Evolutionary conservation across 2,888 invertebrate genomes (phyloP), one percentile per base, ranked within the genome.

Genomic region (Tachina grossa): DNA sequence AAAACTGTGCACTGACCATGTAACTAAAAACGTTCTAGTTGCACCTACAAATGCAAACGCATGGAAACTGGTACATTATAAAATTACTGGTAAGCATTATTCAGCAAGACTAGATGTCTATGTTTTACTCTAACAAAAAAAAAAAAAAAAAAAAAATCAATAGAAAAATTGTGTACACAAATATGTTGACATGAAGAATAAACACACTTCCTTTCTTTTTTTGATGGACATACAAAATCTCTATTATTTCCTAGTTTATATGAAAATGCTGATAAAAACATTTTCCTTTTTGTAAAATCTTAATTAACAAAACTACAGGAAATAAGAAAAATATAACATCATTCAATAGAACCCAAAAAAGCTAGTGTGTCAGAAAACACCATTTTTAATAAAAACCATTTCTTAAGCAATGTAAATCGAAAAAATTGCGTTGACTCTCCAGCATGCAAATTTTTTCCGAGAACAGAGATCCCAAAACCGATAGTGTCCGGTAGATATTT

Each of bases 131-230:
- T n/a, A n/a, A n/a, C n/a, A n/a, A n/a, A n/a, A n/a, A n/a, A n/a
- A n/a, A n/a, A n/a, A n/a, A n/a, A n/a, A n/a, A n/a, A n/a, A n/a
- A n/a, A n/a, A 31, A 31, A 31, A 31, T 0, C 2, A 31, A 31
- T 31, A 65, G 85, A 80, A 85, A 83, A 83, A 74, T 72, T 83
- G 47, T 76, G 43, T 75, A 61, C 83, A 75, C 79, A 83, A 79
- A 76, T 83, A 80, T 85, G 85, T 83, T 85, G 85, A 85, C 85
- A 85, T 68, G 79, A 77, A 72, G 79, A 77, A 31, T 31, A 31
- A 31, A 69, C 45, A 75, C 39, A 74, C 22, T 76, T 84, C 61
- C 11, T 43, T 69, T 47, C 16, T 22, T 31, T 69, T 47, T 22
- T 22, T 5, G 31, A 76, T 49, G 47, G 65, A 71, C 49, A 65